Conservation (phyloP, 2,888 invertebrate species). For the Eucera pruinosa region DNA sequence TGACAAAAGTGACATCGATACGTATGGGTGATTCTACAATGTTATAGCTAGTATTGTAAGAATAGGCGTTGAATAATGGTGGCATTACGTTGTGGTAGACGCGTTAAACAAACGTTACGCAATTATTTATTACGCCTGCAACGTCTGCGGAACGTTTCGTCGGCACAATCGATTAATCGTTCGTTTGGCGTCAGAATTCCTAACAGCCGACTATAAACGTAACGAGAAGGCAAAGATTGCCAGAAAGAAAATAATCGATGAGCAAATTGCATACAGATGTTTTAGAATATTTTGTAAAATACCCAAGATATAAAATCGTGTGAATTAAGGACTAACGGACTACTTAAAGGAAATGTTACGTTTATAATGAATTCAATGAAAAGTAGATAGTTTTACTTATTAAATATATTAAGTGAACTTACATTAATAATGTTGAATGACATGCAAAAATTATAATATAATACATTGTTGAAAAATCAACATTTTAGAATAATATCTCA, state of each 20-base stretch:
- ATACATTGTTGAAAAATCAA: no score
- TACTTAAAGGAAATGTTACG: no score
- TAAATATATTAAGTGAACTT: no score
- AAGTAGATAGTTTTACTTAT: no score
- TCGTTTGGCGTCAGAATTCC: conserved; percentile 15
- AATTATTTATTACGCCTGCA: conserved; percentile 13
- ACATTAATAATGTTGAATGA: no score
- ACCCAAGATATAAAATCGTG: no score
- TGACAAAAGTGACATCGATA: not conserved
- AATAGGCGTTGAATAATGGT: not conserved
- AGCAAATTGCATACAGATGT: not conserved
- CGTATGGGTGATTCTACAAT: not conserved
- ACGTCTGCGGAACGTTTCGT: conserved; percentile 5
- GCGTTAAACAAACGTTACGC: not conserved
- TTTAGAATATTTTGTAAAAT: no score
- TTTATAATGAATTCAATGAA: no score
- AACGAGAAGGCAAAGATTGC: not conserved
- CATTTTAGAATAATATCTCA: no score
- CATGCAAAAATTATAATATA: no score
- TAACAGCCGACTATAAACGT: not conserved
- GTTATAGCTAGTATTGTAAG: not conserved
- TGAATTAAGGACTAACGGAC: no score
- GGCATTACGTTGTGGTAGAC: not conserved
- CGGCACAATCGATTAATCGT: conserved; percentile 17
- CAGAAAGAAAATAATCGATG: not conserved